Conservation (phyloP, 2,113 vertebrate genomes). For the Daboia siamensis region DNA sequence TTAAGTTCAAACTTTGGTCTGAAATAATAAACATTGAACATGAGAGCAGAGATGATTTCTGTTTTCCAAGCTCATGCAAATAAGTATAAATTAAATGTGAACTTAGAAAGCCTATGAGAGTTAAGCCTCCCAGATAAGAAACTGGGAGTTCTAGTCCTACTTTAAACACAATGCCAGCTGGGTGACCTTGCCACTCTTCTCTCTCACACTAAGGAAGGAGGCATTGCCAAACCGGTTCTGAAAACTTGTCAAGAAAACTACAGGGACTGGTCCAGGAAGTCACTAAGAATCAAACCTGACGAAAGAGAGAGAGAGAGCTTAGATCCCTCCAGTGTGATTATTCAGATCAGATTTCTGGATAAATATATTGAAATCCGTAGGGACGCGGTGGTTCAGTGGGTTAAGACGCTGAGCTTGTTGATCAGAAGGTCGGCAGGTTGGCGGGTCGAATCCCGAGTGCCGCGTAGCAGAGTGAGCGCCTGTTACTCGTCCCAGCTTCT, state of each 20-base stretch:
- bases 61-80: background rate
- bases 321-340: background rate
- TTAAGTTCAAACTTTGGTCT: background rate
- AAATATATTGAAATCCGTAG: background rate
- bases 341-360: background rate
- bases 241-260: background rate
- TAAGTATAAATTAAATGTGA: background rate
- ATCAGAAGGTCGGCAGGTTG: no score
- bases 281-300: background rate
- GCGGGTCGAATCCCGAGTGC: no score
- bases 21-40: constrained; percentile 4
- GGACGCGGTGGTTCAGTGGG: no score
- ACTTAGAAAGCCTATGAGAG: background rate
- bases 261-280: background rate
- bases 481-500: no score
- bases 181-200: background rate
- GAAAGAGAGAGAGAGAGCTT: background rate
- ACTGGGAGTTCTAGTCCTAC: background rate
- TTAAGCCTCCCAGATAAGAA: background rate
- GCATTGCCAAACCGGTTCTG: background rate
- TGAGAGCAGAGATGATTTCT: background rate
- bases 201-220: background rate
- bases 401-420: no score
- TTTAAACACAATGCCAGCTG: background rate
- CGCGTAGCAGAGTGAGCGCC: no score